Percentiles rank a stretch among this genome's conserved stretches.
Conservation (phyloP, 23 tunicate species). For the Halocynthia roretzi region DNA sequence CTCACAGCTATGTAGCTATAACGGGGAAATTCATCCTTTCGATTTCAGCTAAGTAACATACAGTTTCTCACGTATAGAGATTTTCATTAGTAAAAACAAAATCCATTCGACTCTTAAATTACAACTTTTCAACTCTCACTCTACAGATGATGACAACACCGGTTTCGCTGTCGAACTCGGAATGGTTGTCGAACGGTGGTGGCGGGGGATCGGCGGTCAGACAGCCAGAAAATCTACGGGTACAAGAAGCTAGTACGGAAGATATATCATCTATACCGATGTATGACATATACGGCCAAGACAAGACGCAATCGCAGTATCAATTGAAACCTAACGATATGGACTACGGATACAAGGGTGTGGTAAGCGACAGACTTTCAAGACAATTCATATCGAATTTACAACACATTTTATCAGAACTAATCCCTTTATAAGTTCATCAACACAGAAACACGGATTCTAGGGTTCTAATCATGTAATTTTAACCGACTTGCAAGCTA, state of each 20-base stretch:
- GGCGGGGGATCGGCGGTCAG: conserved; percentile 38
- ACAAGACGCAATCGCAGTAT: not conserved
- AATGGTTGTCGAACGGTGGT: conserved; percentile 54
- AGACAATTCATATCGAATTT: too few species aligned
- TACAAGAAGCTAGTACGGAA: conserved; percentile 36
- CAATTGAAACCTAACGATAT: not conserved
- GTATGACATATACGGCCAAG: conserved; percentile 41
- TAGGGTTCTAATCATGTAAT: too few species aligned
- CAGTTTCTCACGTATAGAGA: too few species aligned
- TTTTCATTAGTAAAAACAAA: too few species aligned
- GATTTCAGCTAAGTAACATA: too few species aligned
- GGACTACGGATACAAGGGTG: too few species aligned
- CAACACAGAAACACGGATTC: too few species aligned
- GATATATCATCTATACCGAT: conserved; percentile 29
- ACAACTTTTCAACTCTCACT: not conserved
- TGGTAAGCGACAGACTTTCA: too few species aligned
- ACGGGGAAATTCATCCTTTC: not conserved
- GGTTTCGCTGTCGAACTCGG: conserved; percentile 65
- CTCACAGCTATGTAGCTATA: not conserved
- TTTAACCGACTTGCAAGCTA: too few species aligned
- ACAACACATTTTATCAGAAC: too few species aligned
- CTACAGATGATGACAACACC: conserved; percentile 61
- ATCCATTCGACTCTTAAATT: too few species aligned
- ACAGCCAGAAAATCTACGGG: conserved; percentile 22
- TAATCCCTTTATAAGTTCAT: too few species aligned